These are phyloP conservation scores for Psephotus haematonotus DNA, from an alignment of 2,113 vertebrate species.

Conservation along the genomic window DNA sequence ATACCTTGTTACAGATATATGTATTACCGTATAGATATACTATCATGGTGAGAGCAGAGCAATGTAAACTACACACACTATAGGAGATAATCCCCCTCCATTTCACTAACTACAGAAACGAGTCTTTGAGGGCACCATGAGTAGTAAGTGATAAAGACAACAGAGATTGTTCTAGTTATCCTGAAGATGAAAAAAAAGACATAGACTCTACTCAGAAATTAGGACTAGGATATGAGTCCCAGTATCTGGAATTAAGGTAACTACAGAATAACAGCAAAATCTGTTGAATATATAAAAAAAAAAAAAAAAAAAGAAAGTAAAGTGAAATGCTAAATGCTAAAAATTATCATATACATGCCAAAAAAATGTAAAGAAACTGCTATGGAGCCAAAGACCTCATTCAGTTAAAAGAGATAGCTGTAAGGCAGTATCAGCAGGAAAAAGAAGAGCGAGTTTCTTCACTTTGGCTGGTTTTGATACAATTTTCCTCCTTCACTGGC, in stretches of 20 bases:
- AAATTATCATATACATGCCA: neutral
- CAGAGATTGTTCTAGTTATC: neutral
- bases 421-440: neutral
- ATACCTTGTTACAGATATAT: neutral
- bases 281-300: neutral
- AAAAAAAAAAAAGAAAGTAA: neutral
- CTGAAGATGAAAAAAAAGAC: neutral
- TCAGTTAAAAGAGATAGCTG: neutral
- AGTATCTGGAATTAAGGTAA: neutral
- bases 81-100: neutral
- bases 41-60: neutral
- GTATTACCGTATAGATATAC: too few relatives aligned
- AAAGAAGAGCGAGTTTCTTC: neutral
- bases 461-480: neutral
- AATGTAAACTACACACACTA: neutral
- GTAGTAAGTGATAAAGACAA: neutral
- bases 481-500: neutral
- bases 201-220: neutral
- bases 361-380: neutral
- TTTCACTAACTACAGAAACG: accelerated
- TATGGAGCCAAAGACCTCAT: neutral
- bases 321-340: neutral
- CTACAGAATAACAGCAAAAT: neutral
- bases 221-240: neutral
- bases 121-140: neutral